Conservation (phyloP, 2,113 vertebrate genomes). For the Amphiprion percula region DNA sequence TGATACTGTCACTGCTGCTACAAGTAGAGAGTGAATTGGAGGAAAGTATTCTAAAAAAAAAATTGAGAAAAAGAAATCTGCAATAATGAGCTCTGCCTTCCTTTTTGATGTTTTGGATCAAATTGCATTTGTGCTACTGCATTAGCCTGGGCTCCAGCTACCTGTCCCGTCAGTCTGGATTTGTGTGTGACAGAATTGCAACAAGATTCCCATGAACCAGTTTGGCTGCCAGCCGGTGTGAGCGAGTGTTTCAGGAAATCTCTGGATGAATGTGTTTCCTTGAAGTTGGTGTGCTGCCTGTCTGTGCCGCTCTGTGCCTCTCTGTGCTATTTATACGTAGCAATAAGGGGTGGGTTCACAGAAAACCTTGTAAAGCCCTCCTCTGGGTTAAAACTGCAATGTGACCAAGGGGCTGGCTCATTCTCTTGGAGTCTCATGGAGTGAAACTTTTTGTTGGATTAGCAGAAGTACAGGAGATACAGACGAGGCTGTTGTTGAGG, state of each 20-base stretch:
- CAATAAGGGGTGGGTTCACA: slow-evolving; percentile 47
- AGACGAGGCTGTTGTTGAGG: neutral
- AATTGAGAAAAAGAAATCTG: too few species aligned
- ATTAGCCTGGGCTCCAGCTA: slow-evolving; percentile 1
- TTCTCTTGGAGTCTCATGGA: slow-evolving; percentile 27
- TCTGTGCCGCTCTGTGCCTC: slow-evolving; percentile 21
- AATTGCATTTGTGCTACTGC: neutral
- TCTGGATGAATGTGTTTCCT: slow-evolving; percentile 19
- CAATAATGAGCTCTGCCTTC: too few species aligned
- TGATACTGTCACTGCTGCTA: neutral
- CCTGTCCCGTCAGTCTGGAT: neutral
- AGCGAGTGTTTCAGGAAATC: slow-evolving; percentile 33
- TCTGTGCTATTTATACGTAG: slow-evolving; percentile 42
- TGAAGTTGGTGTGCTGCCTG: slow-evolving; percentile 8
- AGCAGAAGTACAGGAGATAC: neutral
- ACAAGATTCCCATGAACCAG: slow-evolving; percentile 55
- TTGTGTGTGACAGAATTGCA: slow-evolving; percentile 1
- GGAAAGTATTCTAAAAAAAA: too few species aligned
- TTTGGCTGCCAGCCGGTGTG: slow-evolving; percentile 22
- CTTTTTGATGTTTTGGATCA: neutral
- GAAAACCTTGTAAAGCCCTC: slow-evolving; percentile 17
- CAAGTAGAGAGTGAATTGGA: neutral
- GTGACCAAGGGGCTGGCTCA: slow-evolving; percentile 25
- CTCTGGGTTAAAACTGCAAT: slow-evolving; percentile 4
- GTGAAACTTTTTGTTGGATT: slow-evolving; percentile 9